Percentiles rank a stretch among this genome's conserved stretches.
phyloP scores from a whole-genome alignment of 2,797 vertebrate genomes.

The Pristis pectinata region DNA sequence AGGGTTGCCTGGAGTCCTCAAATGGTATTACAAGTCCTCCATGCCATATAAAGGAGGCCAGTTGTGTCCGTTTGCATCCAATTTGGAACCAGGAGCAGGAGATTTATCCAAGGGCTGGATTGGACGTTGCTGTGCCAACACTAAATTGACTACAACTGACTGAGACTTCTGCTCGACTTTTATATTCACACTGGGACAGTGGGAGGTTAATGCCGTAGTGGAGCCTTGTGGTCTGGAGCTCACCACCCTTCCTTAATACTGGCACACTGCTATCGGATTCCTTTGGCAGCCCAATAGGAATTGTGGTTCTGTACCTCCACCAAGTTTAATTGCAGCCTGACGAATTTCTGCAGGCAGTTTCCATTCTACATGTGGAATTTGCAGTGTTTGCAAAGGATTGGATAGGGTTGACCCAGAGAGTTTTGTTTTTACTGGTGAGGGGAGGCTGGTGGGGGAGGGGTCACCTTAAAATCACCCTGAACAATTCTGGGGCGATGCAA shows the following conservation, averaged over 20 bases:
- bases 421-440: neutral
- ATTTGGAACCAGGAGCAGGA: too few relatives aligned
- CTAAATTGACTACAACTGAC: neutral
- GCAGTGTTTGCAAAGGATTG: neutral
- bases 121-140: neutral
- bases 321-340: neutral
- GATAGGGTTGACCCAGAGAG: neutral
- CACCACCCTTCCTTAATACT: too few relatives aligned
- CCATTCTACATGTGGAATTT: neutral
- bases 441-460: neutral
- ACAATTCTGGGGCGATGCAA: neutral
- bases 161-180: neutral
- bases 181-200: neutral
- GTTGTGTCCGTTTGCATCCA: neutral
- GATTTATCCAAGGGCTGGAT: neutral
- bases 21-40: neutral
- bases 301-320: neutral
- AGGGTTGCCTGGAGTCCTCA: neutral
- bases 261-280: too few relatives aligned
- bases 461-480: neutral
- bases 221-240: neutral
- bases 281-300: neutral
- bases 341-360: neutral
- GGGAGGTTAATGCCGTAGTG: neutral
- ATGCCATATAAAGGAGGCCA: neutral